Evolutionary conservation across 1,140 invertebrate genomes (phyloP), one percentile per base, ranked within the genome.

Genomic region (Ceratina australensis): DNA sequence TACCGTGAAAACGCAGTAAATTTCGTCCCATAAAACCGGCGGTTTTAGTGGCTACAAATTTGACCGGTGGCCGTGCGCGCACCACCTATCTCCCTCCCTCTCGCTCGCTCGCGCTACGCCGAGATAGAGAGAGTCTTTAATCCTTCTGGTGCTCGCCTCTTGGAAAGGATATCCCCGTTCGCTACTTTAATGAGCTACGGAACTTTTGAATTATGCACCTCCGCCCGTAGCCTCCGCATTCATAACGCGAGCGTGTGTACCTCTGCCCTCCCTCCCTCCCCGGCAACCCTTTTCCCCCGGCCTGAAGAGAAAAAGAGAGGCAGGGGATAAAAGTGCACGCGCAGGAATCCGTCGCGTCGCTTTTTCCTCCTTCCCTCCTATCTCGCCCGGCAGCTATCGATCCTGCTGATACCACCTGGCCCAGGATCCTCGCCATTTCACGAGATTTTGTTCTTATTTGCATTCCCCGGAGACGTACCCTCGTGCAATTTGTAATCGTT

Each of bases 1-100:
- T 84, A 83, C 87, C 87, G 88, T 87, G 88, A 88, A 90, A 90
- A 89, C 74, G 87, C 81, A 86, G 90, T 91, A 90, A 90, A 90
- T 90, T 89, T 89, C 80, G 77, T 78, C 77, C 84, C 88, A 87
- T 90, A 90, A 91, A 91, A 90, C 81, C 84, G 76, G 76, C 81
- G 82, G 82, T 85, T 90, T 91, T 90, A 91, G 88, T 91, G 89
- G 88, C 90, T 87, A 91, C 90, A 91, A 91, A 91, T 90, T 90
- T 89, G 89, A 88, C 79, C 85, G 79, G 76, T 82, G 81, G 82
- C 68, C 82, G 73, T 79, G 77, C 50, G 66, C 59, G 22, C 56
- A 49, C 20, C 79, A 72, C 49, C 78, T 57, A 42, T 50, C 42
- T 56, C 12, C 33, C 28, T 24, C 16, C 8, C 49, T 24, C 10